These are phyloP conservation scores for Drosophila sp. DNA, from an alignment of 1,140 invertebrate genomes.

Conservation along the genomic window DNA sequence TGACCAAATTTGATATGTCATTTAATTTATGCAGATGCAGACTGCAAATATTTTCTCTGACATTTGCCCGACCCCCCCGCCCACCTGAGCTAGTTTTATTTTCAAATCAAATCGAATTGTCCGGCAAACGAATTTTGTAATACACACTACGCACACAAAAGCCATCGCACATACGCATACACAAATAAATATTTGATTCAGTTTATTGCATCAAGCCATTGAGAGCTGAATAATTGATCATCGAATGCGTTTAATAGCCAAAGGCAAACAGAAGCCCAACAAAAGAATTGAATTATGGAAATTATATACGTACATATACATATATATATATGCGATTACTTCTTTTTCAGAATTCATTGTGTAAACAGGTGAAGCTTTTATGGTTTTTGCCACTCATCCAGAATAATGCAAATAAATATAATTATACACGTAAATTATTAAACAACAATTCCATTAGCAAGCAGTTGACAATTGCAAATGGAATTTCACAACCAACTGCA, in stretches of 20 bases:
- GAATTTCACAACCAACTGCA: not conserved
- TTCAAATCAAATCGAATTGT: slow-evolving; percentile 28
- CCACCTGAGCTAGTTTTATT: slow-evolving; percentile 1
- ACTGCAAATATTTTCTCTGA: slow-evolving; percentile 33
- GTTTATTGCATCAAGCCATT: slow-evolving; percentile 62
- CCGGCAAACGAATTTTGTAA: slow-evolving; percentile 34
- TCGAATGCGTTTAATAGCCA: slow-evolving; percentile 33
- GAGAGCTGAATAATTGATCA: slow-evolving; percentile 57
- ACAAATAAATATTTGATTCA: slow-evolving; percentile 66
- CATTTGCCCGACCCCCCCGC: not conserved
- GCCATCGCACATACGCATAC: not conserved
- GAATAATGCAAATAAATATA: slow-evolving; percentile 42
- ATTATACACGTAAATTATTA: slow-evolving; percentile 44
- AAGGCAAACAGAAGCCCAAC: slow-evolving; percentile 32
- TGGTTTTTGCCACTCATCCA: slow-evolving; percentile 6
- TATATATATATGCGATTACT: slow-evolving; percentile 1
- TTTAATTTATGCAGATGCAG: slow-evolving; percentile 49
- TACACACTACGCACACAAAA: slow-evolving; percentile 16
- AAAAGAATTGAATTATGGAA: slow-evolving; percentile 40
- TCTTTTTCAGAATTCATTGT: not conserved
- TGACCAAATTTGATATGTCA: slow-evolving; percentile 20
- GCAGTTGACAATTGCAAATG: slow-evolving; percentile 14
- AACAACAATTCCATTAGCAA: slow-evolving; percentile 18
- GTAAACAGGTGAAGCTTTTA: slow-evolving; percentile 2
- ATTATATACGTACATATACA: not conserved